Evolutionary conservation across 2,113 vertebrate genomes (phyloP).

Genomic region (Microtus oregoni): DNA sequence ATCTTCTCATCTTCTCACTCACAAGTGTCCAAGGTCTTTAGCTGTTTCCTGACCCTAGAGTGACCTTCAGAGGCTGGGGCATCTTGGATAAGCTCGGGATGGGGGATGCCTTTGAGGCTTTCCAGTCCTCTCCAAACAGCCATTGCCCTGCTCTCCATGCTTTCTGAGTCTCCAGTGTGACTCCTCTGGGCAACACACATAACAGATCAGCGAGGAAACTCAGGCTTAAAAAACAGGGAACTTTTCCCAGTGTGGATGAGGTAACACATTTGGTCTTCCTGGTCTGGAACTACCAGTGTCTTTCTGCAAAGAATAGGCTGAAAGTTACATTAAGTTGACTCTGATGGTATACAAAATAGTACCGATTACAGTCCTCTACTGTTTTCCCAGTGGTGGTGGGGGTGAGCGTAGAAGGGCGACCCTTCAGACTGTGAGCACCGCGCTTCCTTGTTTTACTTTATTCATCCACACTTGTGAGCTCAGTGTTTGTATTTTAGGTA

Average conservation of each 20-base stretch:
- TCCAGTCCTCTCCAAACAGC: accelerated
- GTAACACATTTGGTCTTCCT: background rate
- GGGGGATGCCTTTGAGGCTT: accelerated
- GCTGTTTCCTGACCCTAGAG: background rate
- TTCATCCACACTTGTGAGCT: accelerated
- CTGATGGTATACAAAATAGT: accelerated
- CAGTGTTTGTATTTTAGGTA: background rate
- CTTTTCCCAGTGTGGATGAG: background rate
- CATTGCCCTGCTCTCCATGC: background rate
- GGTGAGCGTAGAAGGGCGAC: accelerated
- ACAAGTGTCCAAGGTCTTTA: background rate
- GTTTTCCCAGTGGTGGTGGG: accelerated
- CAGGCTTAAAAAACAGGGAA: background rate
- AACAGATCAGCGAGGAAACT: background rate
- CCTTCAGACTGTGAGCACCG: background rate
- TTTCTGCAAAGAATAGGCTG: background rate
- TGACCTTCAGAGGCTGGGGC: accelerated
- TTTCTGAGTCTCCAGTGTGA: accelerated
- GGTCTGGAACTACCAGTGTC: background rate
- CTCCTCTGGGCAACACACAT: background rate
- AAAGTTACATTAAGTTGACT: background rate
- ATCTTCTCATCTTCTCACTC: background rate
- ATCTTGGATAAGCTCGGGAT: accelerated
- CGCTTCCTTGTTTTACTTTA: background rate
- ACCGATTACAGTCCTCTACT: accelerated